Base-by-base conservation (phyloP, 2,113 vertebrate species). In the Dipodomys merriami region DNA sequence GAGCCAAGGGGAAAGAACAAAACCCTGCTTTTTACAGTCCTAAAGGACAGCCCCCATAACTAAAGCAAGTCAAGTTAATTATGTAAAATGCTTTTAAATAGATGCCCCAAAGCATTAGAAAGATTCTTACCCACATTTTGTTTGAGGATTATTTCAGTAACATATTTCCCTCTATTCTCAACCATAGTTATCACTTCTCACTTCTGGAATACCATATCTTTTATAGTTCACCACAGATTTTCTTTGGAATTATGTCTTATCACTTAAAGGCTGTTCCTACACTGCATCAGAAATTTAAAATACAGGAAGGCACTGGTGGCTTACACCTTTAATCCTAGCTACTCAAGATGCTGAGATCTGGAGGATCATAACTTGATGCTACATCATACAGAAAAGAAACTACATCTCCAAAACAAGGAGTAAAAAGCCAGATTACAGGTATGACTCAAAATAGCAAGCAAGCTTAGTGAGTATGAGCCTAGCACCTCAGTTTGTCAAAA, bases 181-280 rank as follows among this genome's bases (percentile, higher is more conserved):
- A 67, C 25, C 65, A 67, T 2, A 29, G 57, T 64, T 77, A 68
- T 90, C 80, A 92, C 16, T 91, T 91, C 18, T 67, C 80, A 92
- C 16, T 91, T 91, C 18, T 67, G 39, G 49, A 83, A 57, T 86
- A 57, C 25, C 3, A 44, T 8, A 27, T 27, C 62, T 93, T 85
- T 62, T 65, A 53, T 33, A 91, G 87, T 82, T 85, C 88, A 27
- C 53, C 68, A 27, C 86, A 87, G 39, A 65, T 82, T 88, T 71
- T 44, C 79, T 88, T 91, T 83, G 72, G 69, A 84, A 95, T 89
- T 71, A 90, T 84, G 25, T 29, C 65, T 39, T 60, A 13, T 77
- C 39, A 65, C 22, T 83, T 87, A 18, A 92, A 90, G 27, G 35
- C 53, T 82, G 13, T 33, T 83, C n/a, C n/a, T 65, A 18, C 30